Evolutionary conservation across 1,140 invertebrate genomes (phyloP), one percentile per base, ranked within the genome.

Genomic region (Dinothrombium tinctorium): DNA sequence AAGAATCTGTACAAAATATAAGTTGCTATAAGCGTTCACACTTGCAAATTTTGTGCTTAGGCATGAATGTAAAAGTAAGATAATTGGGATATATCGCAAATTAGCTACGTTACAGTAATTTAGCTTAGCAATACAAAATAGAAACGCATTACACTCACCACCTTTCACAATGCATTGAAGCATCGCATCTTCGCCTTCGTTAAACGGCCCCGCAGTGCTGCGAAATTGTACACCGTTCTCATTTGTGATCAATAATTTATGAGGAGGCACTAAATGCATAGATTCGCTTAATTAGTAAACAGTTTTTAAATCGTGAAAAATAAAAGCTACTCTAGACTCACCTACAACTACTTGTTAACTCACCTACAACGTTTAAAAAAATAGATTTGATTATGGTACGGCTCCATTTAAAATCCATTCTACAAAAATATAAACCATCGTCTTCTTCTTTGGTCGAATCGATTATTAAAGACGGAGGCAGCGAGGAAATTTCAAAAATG

Each of bases 101-200:
- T n/a, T 2, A 29, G 15, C n/a, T n/a, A n/a, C 15, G 15, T 29
- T 29, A 11, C 28, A 11, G 15, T 15, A 2, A 3, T 8, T 8
- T 8, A 8, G 4, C 15, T 11, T 3, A 29, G 28, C 28, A n/a
- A n/a, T n/a, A n/a, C n/a, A n/a, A n/a, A n/a, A n/a, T n/a, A 4
- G 4, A 4, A 29, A 29, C 15, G 28, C 12, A 29, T 29, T 29
- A 11, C 2, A 81, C 44, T 70, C 71, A 49, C 82, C 82, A 67
- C 78, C 78, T 51, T 69, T 67, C 2, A 82, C 78, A 63, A 83
- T 76, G 56, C 81, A 86, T 47, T 76, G 70, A 21, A 86, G 69
- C 40, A 71, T 66, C 20, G 83, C 71, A 57, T 78, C 73, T 23
- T 70, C 69, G 33, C 79, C 80, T 60, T 84, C 79, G 51, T 80